These are phyloP conservation scores for Clitarchus hookeri DNA, from an alignment of 2,888 invertebrate species.

Conservation along the genomic window DNA sequence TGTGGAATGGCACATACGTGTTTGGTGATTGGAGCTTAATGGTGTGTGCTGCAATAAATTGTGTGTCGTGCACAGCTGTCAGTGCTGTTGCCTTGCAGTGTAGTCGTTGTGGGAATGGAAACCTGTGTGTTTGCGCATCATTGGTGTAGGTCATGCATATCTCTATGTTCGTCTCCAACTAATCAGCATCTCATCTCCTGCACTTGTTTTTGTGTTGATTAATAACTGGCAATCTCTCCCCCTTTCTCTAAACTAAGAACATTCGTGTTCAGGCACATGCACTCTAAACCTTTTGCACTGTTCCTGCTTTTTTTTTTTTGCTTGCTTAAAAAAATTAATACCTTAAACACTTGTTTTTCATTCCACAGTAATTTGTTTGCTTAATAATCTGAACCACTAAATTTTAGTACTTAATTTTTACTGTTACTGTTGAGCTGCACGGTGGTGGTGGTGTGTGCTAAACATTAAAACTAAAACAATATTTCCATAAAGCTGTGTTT, in stretches of 20 bases:
- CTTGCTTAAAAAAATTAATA: slow-evolving; percentile 14
- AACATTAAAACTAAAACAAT: background rate
- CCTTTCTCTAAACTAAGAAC: background rate
- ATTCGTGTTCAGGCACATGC: background rate
- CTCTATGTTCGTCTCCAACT: background rate
- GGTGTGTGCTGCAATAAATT: background rate
- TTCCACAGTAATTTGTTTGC: background rate
- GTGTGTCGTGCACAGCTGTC: background rate
- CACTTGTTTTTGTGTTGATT: background rate
- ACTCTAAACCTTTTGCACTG: background rate
- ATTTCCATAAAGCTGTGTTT: background rate
- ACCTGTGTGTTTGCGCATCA: background rate
- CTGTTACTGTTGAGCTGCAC: background rate
- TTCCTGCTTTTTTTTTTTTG: background rate
- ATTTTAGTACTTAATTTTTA: background rate
- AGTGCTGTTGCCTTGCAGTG: background rate
- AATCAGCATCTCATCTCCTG: slow-evolving; percentile 6
- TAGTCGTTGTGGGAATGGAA: background rate
- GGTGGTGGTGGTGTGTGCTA: background rate
- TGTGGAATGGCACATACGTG: background rate
- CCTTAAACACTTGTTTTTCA: background rate
- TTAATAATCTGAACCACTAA: background rate
- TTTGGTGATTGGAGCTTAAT: slow-evolving; percentile 17
- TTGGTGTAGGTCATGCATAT: background rate
- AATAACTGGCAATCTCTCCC: slow-evolving; percentile 1